A percentile compares a stretch with the other conserved stretches of the same genome.
phyloP scores from a whole-genome alignment of 2,797 vertebrate species.

The Trematomus bernacchii region DNA sequence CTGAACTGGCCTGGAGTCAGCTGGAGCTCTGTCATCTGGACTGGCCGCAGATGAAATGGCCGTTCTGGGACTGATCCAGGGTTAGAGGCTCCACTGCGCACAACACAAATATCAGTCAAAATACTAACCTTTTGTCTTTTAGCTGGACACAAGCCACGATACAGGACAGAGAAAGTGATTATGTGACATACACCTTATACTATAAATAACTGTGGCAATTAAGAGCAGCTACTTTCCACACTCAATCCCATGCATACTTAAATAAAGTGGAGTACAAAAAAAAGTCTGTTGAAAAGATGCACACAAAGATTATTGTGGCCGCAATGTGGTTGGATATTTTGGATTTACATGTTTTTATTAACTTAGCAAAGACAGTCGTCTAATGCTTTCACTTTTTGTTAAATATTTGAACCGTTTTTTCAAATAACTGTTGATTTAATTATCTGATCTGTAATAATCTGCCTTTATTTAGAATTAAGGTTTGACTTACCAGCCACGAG shows the following conservation, averaged over 20 bases:
- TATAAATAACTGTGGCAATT: background rate
- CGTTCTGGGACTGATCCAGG: slow-evolving; percentile 66
- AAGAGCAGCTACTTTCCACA: background rate
- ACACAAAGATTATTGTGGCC: background rate
- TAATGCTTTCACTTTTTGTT: background rate
- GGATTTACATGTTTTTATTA: background rate
- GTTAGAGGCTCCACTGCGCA: slow-evolving; percentile 47
- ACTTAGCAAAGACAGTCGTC: background rate
- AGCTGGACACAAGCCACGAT: slow-evolving; percentile 25
- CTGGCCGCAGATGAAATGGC: slow-evolving; percentile 51
- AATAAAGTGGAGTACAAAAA: slow-evolving; percentile 15
- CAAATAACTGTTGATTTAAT: background rate
- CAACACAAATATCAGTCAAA: slow-evolving; percentile 59
- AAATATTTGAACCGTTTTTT: background rate
- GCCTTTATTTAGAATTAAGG: background rate
- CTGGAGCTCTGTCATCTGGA: slow-evolving; percentile 79
- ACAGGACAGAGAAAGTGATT: slow-evolving; percentile 25
- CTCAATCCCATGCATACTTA: background rate
- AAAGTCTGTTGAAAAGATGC: background rate
- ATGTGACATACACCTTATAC: slow-evolving; percentile 20
- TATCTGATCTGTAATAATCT: background rate
- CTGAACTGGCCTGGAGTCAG: slow-evolving; percentile 77
- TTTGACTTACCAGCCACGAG: too few relatives aligned
- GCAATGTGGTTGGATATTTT: background rate
- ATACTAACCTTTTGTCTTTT: slow-evolving; percentile 59